Percentiles rank a stretch among this genome's conserved stretches.
phyloP scores from a whole-genome alignment of 2,113 vertebrate genomes.

The Nibea albiflora region DNA sequence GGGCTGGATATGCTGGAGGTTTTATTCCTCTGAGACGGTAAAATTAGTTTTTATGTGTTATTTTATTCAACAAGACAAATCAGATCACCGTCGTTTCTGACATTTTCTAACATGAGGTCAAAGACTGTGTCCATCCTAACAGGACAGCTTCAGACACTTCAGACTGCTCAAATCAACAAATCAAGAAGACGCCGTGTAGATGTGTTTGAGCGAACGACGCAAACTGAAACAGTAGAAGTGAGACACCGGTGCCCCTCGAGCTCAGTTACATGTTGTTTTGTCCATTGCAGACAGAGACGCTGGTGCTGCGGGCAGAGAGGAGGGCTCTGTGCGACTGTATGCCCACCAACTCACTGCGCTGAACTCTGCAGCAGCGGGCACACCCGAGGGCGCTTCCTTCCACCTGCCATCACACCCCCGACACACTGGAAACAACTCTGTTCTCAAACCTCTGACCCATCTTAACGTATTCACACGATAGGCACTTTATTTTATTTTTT shows the following conservation, averaged over 20 bases:
- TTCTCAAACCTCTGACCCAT: constrained; percentile 48
- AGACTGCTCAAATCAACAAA: too few relatives aligned
- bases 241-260: too few relatives aligned
- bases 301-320: constrained; percentile 92
- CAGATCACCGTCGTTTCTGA: background rate
- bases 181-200: too few relatives aligned
- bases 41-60: background rate
- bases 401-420: background rate
- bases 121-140: too few relatives aligned
- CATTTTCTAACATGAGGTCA: too few relatives aligned
- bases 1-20: background rate
- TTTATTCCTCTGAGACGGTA: background rate
- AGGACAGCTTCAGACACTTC: too few relatives aligned
- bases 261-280: background rate
- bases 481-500: constrained; percentile 76
- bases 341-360: constrained; percentile 84
- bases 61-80: background rate
- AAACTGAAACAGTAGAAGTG: too few relatives aligned
- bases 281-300: constrained; percentile 88
- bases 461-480: constrained; percentile 46
- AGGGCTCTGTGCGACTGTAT: constrained; percentile 94
- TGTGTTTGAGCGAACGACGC: too few relatives aligned
- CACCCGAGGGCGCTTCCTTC: constrained; percentile 22
- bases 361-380: constrained; percentile 36
- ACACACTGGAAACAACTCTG: constrained; percentile 2